phyloP scores from a whole-genome alignment of 92 coral and sea anemone genomes.

The Siderastrea radians region DNA sequence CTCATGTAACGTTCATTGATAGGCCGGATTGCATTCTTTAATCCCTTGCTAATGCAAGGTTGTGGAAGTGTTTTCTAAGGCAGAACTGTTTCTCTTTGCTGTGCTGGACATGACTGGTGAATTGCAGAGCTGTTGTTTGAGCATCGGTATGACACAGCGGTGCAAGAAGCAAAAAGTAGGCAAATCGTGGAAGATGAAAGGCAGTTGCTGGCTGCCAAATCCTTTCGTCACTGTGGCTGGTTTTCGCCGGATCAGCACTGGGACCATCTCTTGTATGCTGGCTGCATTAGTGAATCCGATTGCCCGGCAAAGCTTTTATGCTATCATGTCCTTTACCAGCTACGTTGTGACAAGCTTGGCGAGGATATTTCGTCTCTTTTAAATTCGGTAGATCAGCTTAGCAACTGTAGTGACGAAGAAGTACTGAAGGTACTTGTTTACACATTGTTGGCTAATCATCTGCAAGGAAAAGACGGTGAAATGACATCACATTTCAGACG shows the following conservation, averaged over 20 bases:
- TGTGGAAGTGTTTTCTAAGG: background rate
- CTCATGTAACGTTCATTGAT: background rate
- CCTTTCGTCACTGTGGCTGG: background rate
- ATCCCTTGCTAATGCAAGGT: background rate
- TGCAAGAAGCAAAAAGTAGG: background rate
- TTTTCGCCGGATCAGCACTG: background rate
- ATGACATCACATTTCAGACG: no score
- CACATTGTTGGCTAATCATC: no score
- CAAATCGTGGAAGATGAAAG: background rate
- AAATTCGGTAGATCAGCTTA: no score
- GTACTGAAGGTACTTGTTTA: no score
- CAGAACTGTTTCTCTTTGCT: background rate
- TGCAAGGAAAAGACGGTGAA: no score
- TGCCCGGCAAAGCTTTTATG: background rate
- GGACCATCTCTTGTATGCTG: constrained; percentile 9
- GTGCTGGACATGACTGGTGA: background rate
- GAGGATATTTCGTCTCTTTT: background rate
- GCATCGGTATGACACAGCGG: background rate
- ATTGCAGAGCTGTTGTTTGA: background rate
- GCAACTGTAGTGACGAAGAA: no score
- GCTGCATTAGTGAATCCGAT: background rate
- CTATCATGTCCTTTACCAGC: background rate
- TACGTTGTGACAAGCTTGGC: background rate
- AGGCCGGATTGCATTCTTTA: background rate
- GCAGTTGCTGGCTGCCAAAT: background rate